Conservation (phyloP, 2,888 invertebrate genomes). For the Lissocephala sabroskyi region DNA sequence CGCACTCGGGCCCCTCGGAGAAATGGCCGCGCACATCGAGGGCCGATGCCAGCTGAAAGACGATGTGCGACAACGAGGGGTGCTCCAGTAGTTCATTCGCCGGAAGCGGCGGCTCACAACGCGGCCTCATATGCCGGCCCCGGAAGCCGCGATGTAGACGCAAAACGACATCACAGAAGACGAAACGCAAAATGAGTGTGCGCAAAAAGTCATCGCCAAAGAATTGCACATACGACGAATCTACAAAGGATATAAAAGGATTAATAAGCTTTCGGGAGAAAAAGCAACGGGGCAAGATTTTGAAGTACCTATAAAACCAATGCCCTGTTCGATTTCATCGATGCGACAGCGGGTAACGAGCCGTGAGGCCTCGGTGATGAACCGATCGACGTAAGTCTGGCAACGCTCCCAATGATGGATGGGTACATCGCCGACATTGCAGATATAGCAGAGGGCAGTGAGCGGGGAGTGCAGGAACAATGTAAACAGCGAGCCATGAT, state of each 20-base stretch:
- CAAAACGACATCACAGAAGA: constrained; percentile 93
- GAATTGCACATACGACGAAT: constrained; percentile 84
- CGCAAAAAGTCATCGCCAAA: constrained; percentile 96
- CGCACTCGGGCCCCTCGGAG: constrained; percentile 72
- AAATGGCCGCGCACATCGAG: constrained; percentile 82
- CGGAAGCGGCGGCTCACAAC: constrained; percentile 88
- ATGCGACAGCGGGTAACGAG: constrained; percentile 86
- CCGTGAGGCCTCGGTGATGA: constrained; percentile 90
- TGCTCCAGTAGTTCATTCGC: constrained; percentile 90
- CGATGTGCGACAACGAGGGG: constrained; percentile 83
- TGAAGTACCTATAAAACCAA: constrained; percentile 71
- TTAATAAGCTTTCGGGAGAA: neutral
- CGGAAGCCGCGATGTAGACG: constrained; percentile 90
- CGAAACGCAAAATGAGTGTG: constrained; percentile 88
- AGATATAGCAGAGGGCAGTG: constrained; percentile 92
- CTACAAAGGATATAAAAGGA: constrained; percentile 75
- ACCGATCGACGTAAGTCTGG: constrained; percentile 89
- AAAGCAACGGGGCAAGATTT: neutral
- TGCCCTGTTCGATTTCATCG: constrained; percentile 77
- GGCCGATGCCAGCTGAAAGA: constrained; percentile 87
- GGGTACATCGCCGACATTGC: constrained; percentile 88
- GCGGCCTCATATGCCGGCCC: constrained; percentile 88
- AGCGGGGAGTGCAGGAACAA: constrained; percentile 95
- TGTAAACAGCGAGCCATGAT: constrained; percentile 94
- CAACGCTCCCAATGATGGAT: constrained; percentile 93